phyloP scores from a whole-genome alignment of 2,888 invertebrate species.

The Pharmacophagus antenor region DNA sequence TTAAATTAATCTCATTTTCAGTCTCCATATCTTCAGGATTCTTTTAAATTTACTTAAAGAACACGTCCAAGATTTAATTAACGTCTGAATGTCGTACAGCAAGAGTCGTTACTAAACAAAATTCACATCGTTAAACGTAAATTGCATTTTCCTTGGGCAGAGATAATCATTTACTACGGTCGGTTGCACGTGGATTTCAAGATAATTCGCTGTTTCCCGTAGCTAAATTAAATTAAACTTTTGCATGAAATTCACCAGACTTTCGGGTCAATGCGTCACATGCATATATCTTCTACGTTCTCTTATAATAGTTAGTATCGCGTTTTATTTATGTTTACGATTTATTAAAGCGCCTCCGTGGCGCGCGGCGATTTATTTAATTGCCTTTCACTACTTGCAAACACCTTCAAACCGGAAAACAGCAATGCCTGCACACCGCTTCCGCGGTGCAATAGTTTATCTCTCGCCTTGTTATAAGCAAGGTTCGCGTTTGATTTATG shows the following conservation, averaged over 20 bases:
- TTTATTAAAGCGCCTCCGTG: neutral
- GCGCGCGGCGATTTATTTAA: neutral
- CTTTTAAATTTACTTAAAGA: slow-evolving; percentile 44
- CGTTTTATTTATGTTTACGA: slow-evolving; percentile 11
- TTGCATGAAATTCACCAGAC: slow-evolving; percentile 54
- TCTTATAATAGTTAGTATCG: neutral
- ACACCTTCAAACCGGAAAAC: no score
- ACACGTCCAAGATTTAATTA: slow-evolving; percentile 33
- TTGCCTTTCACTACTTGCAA: no score
- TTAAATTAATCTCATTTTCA: slow-evolving; percentile 34
- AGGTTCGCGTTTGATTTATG: no score
- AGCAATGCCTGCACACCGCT: no score
- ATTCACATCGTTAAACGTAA: slow-evolving; percentile 59
- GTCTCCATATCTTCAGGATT: slow-evolving; percentile 35
- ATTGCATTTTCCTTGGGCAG: slow-evolving; percentile 60
- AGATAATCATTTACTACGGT: slow-evolving; percentile 71
- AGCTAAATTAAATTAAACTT: slow-evolving; percentile 68
- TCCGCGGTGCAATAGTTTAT: no score
- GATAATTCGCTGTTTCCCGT: slow-evolving; percentile 66
- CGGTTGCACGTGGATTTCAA: slow-evolving; percentile 67
- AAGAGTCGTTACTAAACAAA: slow-evolving; percentile 56
- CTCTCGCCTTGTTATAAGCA: no score
- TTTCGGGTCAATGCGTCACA: slow-evolving; percentile 61
- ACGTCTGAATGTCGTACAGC: slow-evolving; percentile 57
- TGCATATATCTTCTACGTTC: slow-evolving; percentile 29